Conservation (phyloP, 1,140 invertebrate genomes). For the Hycleus phaleratus region DNA sequence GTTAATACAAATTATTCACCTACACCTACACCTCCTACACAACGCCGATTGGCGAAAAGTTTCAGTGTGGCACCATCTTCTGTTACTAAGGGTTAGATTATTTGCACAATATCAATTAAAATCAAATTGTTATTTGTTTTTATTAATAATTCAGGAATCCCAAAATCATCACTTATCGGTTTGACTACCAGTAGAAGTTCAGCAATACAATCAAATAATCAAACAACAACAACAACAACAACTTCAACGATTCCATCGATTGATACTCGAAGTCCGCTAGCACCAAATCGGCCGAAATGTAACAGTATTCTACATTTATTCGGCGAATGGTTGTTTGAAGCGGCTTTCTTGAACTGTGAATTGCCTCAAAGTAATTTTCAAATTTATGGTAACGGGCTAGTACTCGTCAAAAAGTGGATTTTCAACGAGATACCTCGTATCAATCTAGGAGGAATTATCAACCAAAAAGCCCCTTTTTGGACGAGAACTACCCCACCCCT, state of each 20-base stretch:
- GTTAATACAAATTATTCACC: constrained; percentile 38
- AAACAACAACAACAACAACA: constrained; percentile 55
- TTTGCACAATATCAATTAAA: too few species aligned
- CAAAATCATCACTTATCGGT: constrained; percentile 69
- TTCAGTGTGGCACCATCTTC: constrained; percentile 73
- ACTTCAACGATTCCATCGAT: constrained; percentile 57
- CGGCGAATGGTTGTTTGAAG: constrained; percentile 95
- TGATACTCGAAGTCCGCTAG: constrained; percentile 45
- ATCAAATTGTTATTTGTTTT: background rate
- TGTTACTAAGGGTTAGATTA: constrained; percentile 38
- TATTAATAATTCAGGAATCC: constrained; percentile 53
- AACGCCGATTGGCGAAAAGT: constrained; percentile 78
- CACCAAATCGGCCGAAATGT: constrained; percentile 76
- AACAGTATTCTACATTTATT: constrained; percentile 90
- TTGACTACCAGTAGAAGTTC: constrained; percentile 59
- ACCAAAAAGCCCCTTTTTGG: too few species aligned
- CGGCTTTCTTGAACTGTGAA: constrained; percentile 77
- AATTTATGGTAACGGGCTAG: too few species aligned
- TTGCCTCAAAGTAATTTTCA: constrained; percentile 43
- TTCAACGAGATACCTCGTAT: too few species aligned
- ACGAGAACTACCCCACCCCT: too few species aligned
- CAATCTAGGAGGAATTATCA: too few species aligned
- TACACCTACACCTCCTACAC: constrained; percentile 69
- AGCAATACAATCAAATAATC: constrained; percentile 19
- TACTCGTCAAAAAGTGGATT: too few species aligned